Conservation (phyloP, 2,888 invertebrate species). For the Apotomis turbidana region DNA sequence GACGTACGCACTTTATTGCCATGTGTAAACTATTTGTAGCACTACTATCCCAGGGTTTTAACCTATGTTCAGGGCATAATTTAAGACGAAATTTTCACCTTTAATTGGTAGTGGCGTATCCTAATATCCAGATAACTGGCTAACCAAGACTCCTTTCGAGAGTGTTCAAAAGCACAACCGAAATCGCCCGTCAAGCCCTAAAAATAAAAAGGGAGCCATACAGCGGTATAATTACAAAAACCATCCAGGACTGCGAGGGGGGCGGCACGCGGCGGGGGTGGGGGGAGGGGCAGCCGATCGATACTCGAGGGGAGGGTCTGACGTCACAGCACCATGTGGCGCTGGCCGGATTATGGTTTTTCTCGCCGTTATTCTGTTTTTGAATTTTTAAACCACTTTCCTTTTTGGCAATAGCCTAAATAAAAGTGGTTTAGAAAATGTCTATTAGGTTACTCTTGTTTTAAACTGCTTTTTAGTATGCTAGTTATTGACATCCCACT, state of each 20-base stretch:
- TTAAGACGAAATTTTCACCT: too few species aligned
- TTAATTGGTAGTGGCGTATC: too few species aligned
- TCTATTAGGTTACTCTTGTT: too few species aligned
- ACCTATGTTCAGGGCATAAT: too few species aligned
- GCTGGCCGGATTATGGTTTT: constrained; percentile 45
- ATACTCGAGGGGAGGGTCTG: constrained; percentile 64
- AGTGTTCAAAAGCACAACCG: constrained; percentile 10
- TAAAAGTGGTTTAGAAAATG: too few species aligned
- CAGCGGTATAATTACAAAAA: constrained; percentile 37
- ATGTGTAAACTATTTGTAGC: too few species aligned
- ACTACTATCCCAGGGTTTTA: too few species aligned
- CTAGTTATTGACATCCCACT: too few species aligned
- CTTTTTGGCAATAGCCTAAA: too few species aligned
- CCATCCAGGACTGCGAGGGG: constrained; percentile 43
- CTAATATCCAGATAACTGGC: too few species aligned
- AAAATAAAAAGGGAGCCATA: constrained; percentile 32
- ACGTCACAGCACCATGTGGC: constrained; percentile 64
- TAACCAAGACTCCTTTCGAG: background rate
- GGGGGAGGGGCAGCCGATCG: constrained; percentile 62
- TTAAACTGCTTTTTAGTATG: too few species aligned
- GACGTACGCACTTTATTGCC: too few species aligned
- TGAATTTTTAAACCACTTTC: constrained; percentile 2
- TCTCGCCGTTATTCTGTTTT: constrained; percentile 24
- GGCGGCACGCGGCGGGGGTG: constrained; percentile 48
- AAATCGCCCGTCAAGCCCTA: constrained; percentile 25